These are phyloP conservation scores for Serripes groenlandicus DNA, from an alignment of 2,888 invertebrate species.

Conservation along the genomic window DNA sequence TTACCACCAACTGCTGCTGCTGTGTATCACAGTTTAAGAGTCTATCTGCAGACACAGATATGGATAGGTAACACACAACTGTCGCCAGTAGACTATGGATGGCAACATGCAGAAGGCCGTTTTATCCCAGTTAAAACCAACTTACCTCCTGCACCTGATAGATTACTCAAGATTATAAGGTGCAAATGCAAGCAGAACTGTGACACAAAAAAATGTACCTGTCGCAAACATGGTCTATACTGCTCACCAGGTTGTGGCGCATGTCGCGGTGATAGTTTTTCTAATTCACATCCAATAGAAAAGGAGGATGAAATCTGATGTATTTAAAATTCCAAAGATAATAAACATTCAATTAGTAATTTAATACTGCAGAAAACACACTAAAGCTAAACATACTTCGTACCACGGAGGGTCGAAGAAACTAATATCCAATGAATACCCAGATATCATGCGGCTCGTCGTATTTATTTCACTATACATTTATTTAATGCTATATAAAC, in stretches of 20 bases:
- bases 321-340: no score
- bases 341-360: no score
- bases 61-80: slow-evolving; percentile 49
- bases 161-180: background rate
- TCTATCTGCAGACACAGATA: slow-evolving; percentile 57
- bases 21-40: slow-evolving; percentile 52
- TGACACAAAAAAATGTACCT: background rate
- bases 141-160: background rate
- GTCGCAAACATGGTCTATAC: background rate
- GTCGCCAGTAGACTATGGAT: slow-evolving; percentile 60
- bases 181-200: background rate
- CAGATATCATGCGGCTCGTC: no score
- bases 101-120: no score
- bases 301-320: no score
- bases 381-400: no score
- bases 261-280: background rate
- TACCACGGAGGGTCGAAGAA: no score
- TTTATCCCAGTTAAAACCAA: background rate
- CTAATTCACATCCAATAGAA: no score
- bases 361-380: no score
- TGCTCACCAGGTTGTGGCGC: background rate
- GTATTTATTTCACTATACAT: no score
- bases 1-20: slow-evolving; percentile 65
- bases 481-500: no score
- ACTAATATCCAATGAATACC: no score